Evolutionary conservation across 2,113 vertebrate species (phyloP), one percentile per base, ranked within the genome.

Genomic region (Forbesichthys papilliferus): DNA sequence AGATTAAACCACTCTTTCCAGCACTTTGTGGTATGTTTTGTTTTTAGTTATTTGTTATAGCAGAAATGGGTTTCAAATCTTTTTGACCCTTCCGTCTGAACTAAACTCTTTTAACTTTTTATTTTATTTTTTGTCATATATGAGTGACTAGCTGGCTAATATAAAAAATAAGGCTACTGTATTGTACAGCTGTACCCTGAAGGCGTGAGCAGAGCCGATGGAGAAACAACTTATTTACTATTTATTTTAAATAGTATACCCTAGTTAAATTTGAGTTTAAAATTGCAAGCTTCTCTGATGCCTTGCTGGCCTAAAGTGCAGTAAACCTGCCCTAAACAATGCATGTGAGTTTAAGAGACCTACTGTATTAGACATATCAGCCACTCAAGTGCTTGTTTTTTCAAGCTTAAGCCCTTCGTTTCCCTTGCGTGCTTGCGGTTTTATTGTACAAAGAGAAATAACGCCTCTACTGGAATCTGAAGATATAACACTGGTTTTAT

Each of bases 391-490:
- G 54, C 49, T 14, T 56, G 53, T 62, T 78, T 80, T 83, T 78
- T 82, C 63, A 20, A 55, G 66, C 53, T 67, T 61, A 14, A 64
- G 79, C 67, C 72, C 84, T 84, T 87, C 83, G 84, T 89, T 87
- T 86, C 78, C 84, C 81, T 75, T 81, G 75, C 61, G 79, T 55
- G 71, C 51, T 64, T 74, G 74, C 75, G 85, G 87, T 83, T 75
- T 80, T 79, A 87, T 87, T 85, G 74, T 48, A 60, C 65, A 70
- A 85, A 80, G 70, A 85, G 84, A 85, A 79, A 81, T 61, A 63
- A 83, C 71, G 60, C 61, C 66, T 73, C 69, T 5, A 61, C 79
- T 74, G 66, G 65, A 81, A 75, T 76, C 75, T 62, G 73, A 68
- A 68, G 69, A 80, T 81, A 83, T 82, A 73, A 83, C 81, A 81